These are phyloP conservation scores for Melanogrammus aeglefinus DNA, from an alignment of 2,797 vertebrate species.

Conservation along the genomic window DNA sequence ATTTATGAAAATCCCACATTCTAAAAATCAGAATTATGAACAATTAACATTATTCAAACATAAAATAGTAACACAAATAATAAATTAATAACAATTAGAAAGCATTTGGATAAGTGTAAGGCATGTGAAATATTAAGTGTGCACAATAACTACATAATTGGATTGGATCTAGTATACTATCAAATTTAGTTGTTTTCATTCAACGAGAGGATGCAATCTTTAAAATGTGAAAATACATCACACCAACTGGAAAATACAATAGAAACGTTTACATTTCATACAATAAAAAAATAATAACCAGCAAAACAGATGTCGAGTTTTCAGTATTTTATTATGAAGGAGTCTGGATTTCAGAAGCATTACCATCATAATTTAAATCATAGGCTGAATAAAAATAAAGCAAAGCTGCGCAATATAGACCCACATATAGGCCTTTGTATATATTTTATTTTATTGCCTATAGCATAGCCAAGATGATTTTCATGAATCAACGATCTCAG, in stretches of 20 bases:
- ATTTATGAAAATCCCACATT: not conserved
- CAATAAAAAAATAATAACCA: not conserved
- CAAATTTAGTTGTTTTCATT: not conserved
- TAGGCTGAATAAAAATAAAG: not conserved
- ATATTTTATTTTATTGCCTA: not conserved
- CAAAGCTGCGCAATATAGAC: constrained; percentile 1
- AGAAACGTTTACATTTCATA: not conserved
- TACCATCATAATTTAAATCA: not conserved
- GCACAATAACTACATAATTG: not conserved
- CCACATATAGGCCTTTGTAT: not conserved
- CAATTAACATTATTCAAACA: not conserved
- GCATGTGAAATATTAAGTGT: not conserved
- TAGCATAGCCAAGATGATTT: not conserved
- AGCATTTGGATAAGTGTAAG: not conserved
- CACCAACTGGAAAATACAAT: not conserved
- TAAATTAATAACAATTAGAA: not conserved
- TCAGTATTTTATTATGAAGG: not conserved
- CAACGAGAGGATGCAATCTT: not conserved
- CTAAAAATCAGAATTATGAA: not conserved
- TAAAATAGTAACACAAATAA: not conserved
- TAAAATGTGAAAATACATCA: not conserved
- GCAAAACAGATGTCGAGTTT: not conserved
- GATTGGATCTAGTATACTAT: not conserved
- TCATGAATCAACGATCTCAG: not conserved
- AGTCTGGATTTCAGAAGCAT: not conserved